phyloP scores from a whole-genome alignment of 1,140 invertebrate species.

The Drosophila athabasca region DNA sequence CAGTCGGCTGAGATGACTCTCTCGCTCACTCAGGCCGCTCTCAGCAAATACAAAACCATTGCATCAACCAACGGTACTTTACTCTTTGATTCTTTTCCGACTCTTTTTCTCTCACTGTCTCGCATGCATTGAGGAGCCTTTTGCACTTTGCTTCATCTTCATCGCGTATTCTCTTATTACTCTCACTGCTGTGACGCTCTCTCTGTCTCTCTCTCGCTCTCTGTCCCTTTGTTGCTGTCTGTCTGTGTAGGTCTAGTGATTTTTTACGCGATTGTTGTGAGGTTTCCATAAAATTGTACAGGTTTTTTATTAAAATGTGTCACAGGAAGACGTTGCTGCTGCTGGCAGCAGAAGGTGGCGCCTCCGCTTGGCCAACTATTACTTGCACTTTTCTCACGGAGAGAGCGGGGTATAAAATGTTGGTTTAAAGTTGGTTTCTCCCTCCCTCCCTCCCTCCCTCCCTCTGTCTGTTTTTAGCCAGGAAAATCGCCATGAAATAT shows the following conservation, averaged over 20 bases:
- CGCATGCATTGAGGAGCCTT: background rate
- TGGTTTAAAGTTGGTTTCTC: slow-evolving; percentile 48
- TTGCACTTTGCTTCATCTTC: slow-evolving; percentile 35
- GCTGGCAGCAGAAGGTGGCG: slow-evolving; percentile 3
- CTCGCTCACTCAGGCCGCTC: no score
- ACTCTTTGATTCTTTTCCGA: no score
- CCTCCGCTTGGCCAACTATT: slow-evolving; percentile 55
- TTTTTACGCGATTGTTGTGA: slow-evolving; percentile 45
- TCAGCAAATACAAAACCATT: no score
- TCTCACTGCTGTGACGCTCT: background rate
- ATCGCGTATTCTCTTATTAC: slow-evolving; percentile 34
- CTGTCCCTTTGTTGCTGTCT: background rate
- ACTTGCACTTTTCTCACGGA: slow-evolving; percentile 56
- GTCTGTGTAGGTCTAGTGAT: slow-evolving; percentile 1
- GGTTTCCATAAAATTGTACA: slow-evolving; percentile 68
- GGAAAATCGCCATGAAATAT: slow-evolving; percentile 40
- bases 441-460: background rate
- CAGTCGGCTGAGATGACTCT: no score
- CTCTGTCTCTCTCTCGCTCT: slow-evolving; percentile 6
- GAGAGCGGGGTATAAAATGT: slow-evolving; percentile 34
- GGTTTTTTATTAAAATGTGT: slow-evolving; percentile 71
- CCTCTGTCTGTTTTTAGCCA: background rate
- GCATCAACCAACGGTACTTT: no score
- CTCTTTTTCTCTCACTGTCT: slow-evolving; percentile 22
- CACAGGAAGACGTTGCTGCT: slow-evolving; percentile 11